Evolutionary conservation across 2,113 vertebrate species (phyloP), one percentile per base, ranked within the genome.

Genomic region (Donacobius atricapilla): DNA sequence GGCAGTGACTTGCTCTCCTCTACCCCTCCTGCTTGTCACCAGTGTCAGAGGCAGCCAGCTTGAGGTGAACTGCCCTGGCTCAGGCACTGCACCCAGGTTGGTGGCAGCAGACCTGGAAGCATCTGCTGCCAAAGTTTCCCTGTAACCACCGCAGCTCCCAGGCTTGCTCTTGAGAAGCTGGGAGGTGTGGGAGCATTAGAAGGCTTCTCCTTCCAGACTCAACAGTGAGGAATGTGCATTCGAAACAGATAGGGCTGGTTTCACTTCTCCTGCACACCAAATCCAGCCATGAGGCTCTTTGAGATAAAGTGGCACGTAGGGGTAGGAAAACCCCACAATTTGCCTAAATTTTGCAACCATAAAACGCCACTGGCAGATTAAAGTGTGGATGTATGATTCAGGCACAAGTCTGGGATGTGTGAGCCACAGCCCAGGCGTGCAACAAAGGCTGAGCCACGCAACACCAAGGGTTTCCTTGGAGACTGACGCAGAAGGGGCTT

Each of bases 401-500:
- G 57, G 66, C 85, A 85, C 53, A 64, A 60, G 63, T 3, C 28
- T 85, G 90, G 66, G 58, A 90, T 70, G 80, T 4, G 39, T 66
- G 63, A 93, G 79, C 63, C 44, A 2, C n/a, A 63, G 87, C 77
- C 90, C 78, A 5, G 70, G 56, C 5, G 2, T 13, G 50, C 10
- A 2, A 54, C 5, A 28, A 54, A 83, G 50, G 80, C 94, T 89
- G 83, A 96, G 87, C 83, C 68, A 57, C 5, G 1, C 58, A 57
- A 19, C 45, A 61, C 86, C n/a, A 1, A 54, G 79, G 66, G 73
- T 87, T 91, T 85, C 95, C 93, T 83, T 92, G 91, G 91, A 95
- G 81, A 91, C 84, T 79, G 91, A 85, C 2, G 31, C 84, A 83
- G 48, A 42, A 58, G 84, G 75, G 70, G 53, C 58, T 96, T 61